Evolutionary conservation across 2,797 vertebrate species (phyloP).

Genomic region (Chloroceryle inda): DNA sequence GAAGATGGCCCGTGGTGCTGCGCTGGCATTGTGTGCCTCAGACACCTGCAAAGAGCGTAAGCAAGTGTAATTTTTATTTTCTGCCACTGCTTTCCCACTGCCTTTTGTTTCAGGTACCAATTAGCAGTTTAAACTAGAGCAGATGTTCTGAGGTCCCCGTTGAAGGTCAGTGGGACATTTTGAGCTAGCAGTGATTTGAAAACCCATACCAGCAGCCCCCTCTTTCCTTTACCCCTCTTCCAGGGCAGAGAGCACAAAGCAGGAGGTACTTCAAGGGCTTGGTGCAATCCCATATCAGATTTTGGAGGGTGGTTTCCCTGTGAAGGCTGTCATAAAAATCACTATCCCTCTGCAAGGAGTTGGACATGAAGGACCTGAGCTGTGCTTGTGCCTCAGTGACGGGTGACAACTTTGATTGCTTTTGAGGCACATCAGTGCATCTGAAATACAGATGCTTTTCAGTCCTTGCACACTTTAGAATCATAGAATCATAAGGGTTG

Average conservation of each 20-base stretch:
- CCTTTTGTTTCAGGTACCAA: not conserved
- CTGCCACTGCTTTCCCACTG: fast-evolving
- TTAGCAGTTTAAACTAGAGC: not conserved
- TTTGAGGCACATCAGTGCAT: not conserved
- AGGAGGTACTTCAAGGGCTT: not conserved
- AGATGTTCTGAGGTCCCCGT: fast-evolving
- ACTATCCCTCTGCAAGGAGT: not conserved
- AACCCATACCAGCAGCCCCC: not conserved
- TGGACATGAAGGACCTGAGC: not conserved
- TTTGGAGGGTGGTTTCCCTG: not conserved
- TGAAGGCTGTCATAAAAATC: not conserved
- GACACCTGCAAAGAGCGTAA: not conserved
- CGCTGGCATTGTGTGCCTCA: fast-evolving
- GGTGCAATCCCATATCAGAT: fast-evolving
- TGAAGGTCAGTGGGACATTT: not conserved
- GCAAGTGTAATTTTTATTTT: not conserved
- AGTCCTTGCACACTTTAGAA: fast-evolving
- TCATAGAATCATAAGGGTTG: too few species aligned
- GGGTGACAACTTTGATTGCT: not conserved
- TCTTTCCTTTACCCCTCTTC: not conserved
- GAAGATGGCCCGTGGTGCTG: not conserved
- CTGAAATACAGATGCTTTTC: not conserved
- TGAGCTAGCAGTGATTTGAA: not conserved
- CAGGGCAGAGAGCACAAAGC: not conserved
- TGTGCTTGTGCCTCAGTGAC: not conserved